Base-by-base conservation (phyloP, 92 coral and sea anemone species). In the Meandrina meandrites region DNA sequence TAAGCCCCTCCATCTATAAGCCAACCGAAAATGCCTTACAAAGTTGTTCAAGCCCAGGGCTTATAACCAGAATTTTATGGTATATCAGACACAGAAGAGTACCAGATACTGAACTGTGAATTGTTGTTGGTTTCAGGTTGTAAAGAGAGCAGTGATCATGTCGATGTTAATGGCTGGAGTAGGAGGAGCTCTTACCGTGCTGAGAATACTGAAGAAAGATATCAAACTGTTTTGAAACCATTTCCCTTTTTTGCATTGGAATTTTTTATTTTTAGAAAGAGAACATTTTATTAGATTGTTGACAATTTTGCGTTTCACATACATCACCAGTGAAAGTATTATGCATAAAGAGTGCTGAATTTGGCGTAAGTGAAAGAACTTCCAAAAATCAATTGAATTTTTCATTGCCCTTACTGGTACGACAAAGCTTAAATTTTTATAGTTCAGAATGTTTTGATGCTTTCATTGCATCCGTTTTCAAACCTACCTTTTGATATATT, bases 51-150 rank as follows among this genome's bases (percentile, higher is more conserved):
- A n/a, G n/a, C n/a, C n/a, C n/a, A n/a, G n/a, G n/a, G n/a, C n/a
- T n/a, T n/a, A n/a, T n/a, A n/a, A n/a, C n/a, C n/a, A n/a, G n/a
- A n/a, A n/a, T n/a, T n/a, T n/a, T n/a, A n/a, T n/a, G n/a, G n/a
- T n/a, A n/a, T n/a, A n/a, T n/a, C n/a, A n/a, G n/a, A n/a, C n/a
- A n/a, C n/a, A n/a, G n/a, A n/a, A n/a, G n/a, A n/a, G n/a, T n/a
- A 28, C 32, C 32, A 24, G 80, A 12, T 54, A 42, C 78, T 42
- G 32, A 42, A 24, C 15, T 48, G 28, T 12, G 10, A 12, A 56
- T 45, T n/a, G n/a, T 57, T 74, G 2, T 40, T 62, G 30, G 35
- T 62, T 85, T 76, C 54, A 85, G 88, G 78, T 85, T 66, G 88
- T 78, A 22, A 76, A 78, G 76, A 85, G 76, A 40, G 36, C 82